Evolutionary conservation across 2,888 invertebrate species (phyloP).

Genomic region (Diarsia brunnea): DNA sequence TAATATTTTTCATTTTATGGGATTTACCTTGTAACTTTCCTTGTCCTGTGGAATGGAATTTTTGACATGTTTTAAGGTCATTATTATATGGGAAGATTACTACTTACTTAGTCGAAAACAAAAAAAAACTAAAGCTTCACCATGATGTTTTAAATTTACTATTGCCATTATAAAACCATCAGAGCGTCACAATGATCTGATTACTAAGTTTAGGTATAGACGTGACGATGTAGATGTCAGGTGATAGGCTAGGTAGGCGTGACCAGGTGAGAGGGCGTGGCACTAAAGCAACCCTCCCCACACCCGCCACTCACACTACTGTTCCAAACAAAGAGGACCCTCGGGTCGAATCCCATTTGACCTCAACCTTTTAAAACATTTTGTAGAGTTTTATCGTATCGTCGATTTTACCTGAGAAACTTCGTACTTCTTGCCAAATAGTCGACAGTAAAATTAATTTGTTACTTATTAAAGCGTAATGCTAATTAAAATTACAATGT

Average conservation of each 20-base stretch:
- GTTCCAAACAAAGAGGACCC: conserved; percentile 40
- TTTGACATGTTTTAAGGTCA: neutral
- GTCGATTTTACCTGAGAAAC: neutral
- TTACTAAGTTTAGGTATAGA: conserved; percentile 43
- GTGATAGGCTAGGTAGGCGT: conserved; percentile 74
- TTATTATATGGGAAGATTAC: neutral
- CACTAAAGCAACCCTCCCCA: conserved; percentile 65
- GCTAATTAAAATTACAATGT: conserved; percentile 24
- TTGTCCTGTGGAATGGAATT: conserved; percentile 7
- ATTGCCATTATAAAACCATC: neutral
- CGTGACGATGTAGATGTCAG: conserved; percentile 49
- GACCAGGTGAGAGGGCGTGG: conserved; percentile 78
- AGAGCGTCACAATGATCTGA: conserved; percentile 17
- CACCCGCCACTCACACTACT: conserved; percentile 68
- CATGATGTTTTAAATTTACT: neutral
- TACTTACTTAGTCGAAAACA: neutral
- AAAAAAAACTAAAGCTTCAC: neutral
- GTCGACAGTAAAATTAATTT: neutral
- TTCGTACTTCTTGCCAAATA: neutral
- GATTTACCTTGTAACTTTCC: conserved; percentile 19
- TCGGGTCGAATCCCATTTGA: neutral
- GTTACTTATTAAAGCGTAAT: neutral
- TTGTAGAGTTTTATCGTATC: neutral
- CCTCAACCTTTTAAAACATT: neutral
- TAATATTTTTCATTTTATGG: conserved; percentile 31